Conservation (phyloP, 2,888 invertebrate species). For the Drosophila mimetica region DNA sequence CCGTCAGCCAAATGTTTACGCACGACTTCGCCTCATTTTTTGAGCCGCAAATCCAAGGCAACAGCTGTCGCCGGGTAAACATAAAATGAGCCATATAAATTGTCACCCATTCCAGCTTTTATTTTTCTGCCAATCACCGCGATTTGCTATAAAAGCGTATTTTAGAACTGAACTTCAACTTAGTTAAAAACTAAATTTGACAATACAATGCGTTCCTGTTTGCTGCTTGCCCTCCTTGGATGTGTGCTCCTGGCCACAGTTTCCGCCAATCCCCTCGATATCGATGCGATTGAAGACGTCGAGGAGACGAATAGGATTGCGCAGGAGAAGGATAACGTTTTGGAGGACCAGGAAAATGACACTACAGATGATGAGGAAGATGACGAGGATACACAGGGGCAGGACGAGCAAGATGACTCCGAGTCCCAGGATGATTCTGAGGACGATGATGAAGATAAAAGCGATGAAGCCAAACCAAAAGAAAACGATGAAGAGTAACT, state of each 20-base stretch:
- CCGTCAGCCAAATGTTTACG: constrained; percentile 48
- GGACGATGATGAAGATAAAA: not conserved
- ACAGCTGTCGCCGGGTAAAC: constrained; percentile 59
- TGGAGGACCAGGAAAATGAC: not conserved
- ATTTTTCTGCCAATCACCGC: constrained; percentile 16
- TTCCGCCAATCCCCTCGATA: constrained; percentile 22
- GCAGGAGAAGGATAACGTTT: not conserved
- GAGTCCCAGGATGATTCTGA: not conserved
- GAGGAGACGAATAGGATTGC: constrained; percentile 4
- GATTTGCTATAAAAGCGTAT: constrained; percentile 49
- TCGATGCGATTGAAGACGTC: constrained; percentile 12
- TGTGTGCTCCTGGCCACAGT: constrained; percentile 53
- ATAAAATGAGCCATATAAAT: constrained; percentile 33
- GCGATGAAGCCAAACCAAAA: not conserved
- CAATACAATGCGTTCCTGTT: constrained; percentile 61
- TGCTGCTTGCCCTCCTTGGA: constrained; percentile 64
- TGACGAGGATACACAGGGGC: not conserved
- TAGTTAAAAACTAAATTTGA: constrained; percentile 49
- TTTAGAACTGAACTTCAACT: constrained; percentile 20
- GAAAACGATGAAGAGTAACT: not conserved
- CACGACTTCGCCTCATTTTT: constrained; percentile 17
- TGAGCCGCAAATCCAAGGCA: constrained; percentile 24
- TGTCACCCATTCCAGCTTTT: not conserved
- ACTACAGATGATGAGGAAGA: not conserved
- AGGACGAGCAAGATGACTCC: constrained; percentile 1